These are phyloP conservation scores for Gymnocephalus cernua DNA, from an alignment of 2,113 vertebrate genomes.

Conservation along the genomic window DNA sequence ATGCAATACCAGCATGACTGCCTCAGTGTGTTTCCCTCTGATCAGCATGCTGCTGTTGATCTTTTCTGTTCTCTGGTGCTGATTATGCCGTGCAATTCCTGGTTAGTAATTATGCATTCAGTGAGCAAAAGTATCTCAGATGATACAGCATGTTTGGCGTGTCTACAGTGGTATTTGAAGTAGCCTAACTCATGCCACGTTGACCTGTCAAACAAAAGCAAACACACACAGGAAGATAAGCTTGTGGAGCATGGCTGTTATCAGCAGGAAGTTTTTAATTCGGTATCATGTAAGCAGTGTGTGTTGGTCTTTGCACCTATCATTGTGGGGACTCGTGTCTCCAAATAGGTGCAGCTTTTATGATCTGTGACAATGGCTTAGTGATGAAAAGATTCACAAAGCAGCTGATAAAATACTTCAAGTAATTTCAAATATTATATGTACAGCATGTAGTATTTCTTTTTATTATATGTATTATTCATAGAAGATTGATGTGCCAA, in stretches of 20 bases:
- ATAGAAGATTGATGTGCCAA: neutral
- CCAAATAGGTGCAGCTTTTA: slow-evolving; percentile 25
- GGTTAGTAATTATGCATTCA: slow-evolving; percentile 30
- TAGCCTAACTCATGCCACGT: slow-evolving; percentile 13
- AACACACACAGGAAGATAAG: slow-evolving; percentile 58
- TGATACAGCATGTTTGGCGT: slow-evolving; percentile 13
- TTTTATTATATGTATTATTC: neutral
- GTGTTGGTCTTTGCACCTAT: slow-evolving; percentile 63
- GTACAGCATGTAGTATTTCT: neutral
- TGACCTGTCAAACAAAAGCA: slow-evolving; percentile 72
- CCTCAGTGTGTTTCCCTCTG: neutral
- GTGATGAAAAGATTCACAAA: slow-evolving; percentile 21
- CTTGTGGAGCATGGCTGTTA: slow-evolving; percentile 29
- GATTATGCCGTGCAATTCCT: slow-evolving; percentile 15
- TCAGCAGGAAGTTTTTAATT: slow-evolving; percentile 67
- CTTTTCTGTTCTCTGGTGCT: neutral
- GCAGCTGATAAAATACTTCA: neutral
- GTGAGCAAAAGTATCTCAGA: slow-evolving; percentile 15
- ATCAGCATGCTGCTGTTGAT: neutral
- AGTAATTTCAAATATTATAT: neutral
- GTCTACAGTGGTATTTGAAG: slow-evolving; percentile 38
- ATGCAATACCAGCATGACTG: neutral
- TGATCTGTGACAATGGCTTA: slow-evolving; percentile 14
- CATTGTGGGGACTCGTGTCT: slow-evolving; percentile 20
- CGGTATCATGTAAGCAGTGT: slow-evolving; percentile 54